Evolutionary conservation across 2,888 invertebrate species (phyloP).

Genomic region (Malthinus seriepunctatus): DNA sequence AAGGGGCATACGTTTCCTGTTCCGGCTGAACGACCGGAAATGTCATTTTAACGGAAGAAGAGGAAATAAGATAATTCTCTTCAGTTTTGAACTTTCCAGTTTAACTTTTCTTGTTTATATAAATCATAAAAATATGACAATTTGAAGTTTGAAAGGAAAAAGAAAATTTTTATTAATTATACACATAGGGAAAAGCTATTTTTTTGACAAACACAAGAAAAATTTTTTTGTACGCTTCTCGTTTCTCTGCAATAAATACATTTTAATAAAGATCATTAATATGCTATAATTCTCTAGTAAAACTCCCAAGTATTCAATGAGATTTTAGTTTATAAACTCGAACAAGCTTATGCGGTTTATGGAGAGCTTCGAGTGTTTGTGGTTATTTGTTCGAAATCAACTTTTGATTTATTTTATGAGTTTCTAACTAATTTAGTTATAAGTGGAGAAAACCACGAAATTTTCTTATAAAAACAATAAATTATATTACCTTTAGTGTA

Average conservation of each 20-base stretch:
- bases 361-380: constrained; percentile 18
- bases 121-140: constrained; percentile 16
- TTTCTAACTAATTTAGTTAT: constrained; percentile 12
- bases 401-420: constrained; percentile 18
- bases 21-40: constrained; percentile 49
- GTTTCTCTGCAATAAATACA: too few relatives aligned
- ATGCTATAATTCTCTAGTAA: constrained; percentile 9
- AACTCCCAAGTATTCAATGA: constrained; percentile 15
- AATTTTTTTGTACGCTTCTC: too few relatives aligned
- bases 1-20: constrained; percentile 44
- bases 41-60: constrained; percentile 47
- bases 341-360: constrained; percentile 12
- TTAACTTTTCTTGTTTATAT: constrained; percentile 15
- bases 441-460: background rate
- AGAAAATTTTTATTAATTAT: too few relatives aligned
- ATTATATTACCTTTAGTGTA: too few relatives aligned
- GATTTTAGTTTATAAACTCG: constrained; percentile 13
- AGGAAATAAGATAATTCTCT: constrained; percentile 50
- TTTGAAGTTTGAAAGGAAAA: too few relatives aligned
- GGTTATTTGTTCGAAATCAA: constrained; percentile 24
- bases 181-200: too few relatives aligned
- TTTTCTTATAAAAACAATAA: background rate
- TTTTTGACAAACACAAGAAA: too few relatives aligned
- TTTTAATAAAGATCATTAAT: background rate
- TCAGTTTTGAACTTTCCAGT: constrained; percentile 38